Conservation (phyloP, 2,797 vertebrate species). For the Centropyge bicolor region DNA sequence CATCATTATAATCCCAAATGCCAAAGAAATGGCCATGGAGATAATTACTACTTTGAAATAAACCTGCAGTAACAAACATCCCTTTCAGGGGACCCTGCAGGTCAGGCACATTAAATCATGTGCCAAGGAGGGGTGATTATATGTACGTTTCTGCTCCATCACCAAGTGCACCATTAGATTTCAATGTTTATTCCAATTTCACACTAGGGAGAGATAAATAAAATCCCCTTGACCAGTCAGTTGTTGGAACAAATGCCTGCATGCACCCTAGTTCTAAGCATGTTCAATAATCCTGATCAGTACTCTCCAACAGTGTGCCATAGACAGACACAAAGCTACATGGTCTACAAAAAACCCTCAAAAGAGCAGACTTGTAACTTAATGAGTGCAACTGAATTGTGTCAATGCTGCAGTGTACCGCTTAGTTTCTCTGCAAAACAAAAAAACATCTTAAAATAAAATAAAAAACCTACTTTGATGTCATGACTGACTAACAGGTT, state of each 20-base stretch:
- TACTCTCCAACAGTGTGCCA: background rate
- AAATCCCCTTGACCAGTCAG: background rate
- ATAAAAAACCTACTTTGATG: background rate
- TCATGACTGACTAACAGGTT: background rate
- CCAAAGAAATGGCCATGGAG: background rate
- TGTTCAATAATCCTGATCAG: background rate
- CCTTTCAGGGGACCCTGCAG: background rate
- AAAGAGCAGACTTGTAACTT: constrained; percentile 10
- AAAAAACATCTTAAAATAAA: background rate
- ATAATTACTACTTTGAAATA: background rate
- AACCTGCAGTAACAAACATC: background rate
- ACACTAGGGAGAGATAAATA: background rate
- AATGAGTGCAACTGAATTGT: background rate
- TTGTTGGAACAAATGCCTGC: constrained; percentile 22
- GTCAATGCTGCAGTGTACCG: background rate
- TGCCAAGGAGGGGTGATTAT: background rate
- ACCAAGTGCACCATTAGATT: background rate
- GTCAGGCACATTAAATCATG: background rate
- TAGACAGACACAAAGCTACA: constrained; percentile 4
- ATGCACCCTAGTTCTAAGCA: background rate
- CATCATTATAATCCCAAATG: background rate
- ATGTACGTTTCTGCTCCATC: constrained; percentile 1
- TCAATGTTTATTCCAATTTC: background rate
- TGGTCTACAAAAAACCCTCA: background rate
- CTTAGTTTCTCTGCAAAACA: background rate